Percentiles rank a stretch among this genome's conserved stretches.
phyloP scores from a whole-genome alignment of 2,888 invertebrate genomes.

The Eristalis arbustorum region DNA sequence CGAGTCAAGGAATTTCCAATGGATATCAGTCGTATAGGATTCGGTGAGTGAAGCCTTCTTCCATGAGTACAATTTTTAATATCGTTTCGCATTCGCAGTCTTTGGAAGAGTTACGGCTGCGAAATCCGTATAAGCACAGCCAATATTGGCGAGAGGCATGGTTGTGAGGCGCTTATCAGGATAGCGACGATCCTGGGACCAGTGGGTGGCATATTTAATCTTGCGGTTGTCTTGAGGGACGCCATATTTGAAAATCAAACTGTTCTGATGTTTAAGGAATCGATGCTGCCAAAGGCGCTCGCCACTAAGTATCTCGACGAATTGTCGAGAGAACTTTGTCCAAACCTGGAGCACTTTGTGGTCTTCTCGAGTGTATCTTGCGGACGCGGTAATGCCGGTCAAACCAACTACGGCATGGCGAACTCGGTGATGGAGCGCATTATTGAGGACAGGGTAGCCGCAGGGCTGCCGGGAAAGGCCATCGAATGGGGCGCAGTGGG shows the following conservation, averaged over 20 bases:
- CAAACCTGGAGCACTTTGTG: slow-evolving; percentile 87
- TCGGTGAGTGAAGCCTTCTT: slow-evolving; percentile 79
- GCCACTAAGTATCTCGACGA: slow-evolving; percentile 90
- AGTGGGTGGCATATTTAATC: slow-evolving; percentile 93
- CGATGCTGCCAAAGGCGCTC: slow-evolving; percentile 88
- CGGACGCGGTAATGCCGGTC: slow-evolving; percentile 95
- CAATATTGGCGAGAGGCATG: slow-evolving; percentile 86
- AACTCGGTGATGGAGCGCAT: slow-evolving; percentile 95
- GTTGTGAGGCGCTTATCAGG: slow-evolving; percentile 86
- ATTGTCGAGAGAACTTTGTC: slow-evolving; percentile 83
- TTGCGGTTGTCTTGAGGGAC: slow-evolving; percentile 91
- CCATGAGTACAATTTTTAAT: too few relatives aligned
- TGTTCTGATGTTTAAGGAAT: slow-evolving; percentile 84
- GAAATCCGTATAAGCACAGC: slow-evolving; percentile 85
- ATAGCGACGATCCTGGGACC: slow-evolving; percentile 85
- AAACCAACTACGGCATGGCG: slow-evolving; percentile 91
- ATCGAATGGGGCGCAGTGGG: slow-evolving; percentile 97
- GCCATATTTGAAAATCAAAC: slow-evolving; percentile 89
- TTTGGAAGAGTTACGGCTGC: slow-evolving; percentile 87
- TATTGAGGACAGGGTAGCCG: slow-evolving; percentile 86
- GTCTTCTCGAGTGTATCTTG: slow-evolving; percentile 95
- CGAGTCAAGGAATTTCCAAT: slow-evolving; percentile 88
- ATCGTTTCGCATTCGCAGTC: slow-evolving; percentile 78
- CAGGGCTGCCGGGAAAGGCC: slow-evolving; percentile 89
- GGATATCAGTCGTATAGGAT: slow-evolving; percentile 91